Evolutionary conservation across 2,797 vertebrate genomes (phyloP), one percentile per base, ranked within the genome.

Genomic region (Tragelaphus eurycerus): DNA sequence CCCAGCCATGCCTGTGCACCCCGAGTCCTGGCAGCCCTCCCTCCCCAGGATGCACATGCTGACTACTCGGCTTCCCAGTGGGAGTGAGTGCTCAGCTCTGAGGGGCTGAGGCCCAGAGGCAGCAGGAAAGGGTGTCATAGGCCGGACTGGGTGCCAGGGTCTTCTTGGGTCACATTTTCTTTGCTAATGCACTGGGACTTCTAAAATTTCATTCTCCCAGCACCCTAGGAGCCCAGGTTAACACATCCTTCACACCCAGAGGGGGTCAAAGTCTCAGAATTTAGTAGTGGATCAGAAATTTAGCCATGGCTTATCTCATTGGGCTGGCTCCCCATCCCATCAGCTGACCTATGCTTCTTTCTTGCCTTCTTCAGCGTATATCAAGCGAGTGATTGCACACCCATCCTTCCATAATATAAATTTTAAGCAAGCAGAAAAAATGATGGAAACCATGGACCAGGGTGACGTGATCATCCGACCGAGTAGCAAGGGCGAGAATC

Each of bases 371-470:
- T 29, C 97, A 99, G 99, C 99, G 0, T 99, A 99, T 96, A 99
- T 99, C 98, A 99, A 99, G 98, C 99, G 99, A 89, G 99, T 99
- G 81, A 99, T 99, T 27, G 99, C 99, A 97, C 99, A 99, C 97
- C 99, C 99, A 0, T 99, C 99, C 97, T 99, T 99, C 99, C 99
- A 99, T 99, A 99, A 99, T 97, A 99, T 99, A 96, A 99, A 99
- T 98, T 99, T 99, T 98, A 99, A 99, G 98, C 99, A 99, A 99
- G 99, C 99, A 0, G 99, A 99, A 99, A 99, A 99, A 98, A 99
- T 99, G 99, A 99, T 99, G 99, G 99, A 99, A 98, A 99, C 99
- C 29, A 99, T 99, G 99, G 99, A 99, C 99, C 99, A 99, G 98
- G 99, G 99, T 67, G 99, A 99, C 27, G 99, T 99, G 96, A 99